Base-by-base conservation (phyloP, 2,113 vertebrate genomes). In the Rana temporaria region DNA sequence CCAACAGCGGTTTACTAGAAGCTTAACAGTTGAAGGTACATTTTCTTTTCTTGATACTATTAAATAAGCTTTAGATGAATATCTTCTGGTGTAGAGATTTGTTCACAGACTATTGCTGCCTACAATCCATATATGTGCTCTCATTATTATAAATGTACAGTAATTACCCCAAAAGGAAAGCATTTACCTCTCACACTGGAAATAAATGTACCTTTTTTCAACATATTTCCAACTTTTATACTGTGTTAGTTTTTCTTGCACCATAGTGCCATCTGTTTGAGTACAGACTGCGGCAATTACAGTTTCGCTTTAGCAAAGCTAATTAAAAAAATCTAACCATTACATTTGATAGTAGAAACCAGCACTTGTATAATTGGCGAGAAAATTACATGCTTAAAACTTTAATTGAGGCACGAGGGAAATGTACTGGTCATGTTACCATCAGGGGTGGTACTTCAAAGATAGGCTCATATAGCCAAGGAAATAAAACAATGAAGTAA, bases 311-410 rank as follows among this genome's bases (percentile, higher is more conserved):
- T 77, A 77, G 74, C 74, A 64, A 53, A 52, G 59, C 74, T 77
- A 77, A 77, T 77, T 65, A 77, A 77, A 77, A 67, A 77, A 64
- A 77, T 65, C 59, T 30, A 77, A 77, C 74, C 74, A 65, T 77
- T 48, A 64, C 74, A 77, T 77, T 75, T 53, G 74, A 64, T 77
- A 64, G 74, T 77, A 20, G 74, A 53, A 64, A 64, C 60, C 74
- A 18, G 38, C 74, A 63, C 59, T 76, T 62, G 73, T 76, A 59
- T 76, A 76, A 76, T 76, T 76, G 73, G 59, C 60, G 60, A 77
- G 74, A 77, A 77, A 77, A 77, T 63, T 63, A 77, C 74, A 77
- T 77, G 74, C 64, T 77, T 77, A 64, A 53, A 65, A 65, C 74
- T 64, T 77, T 77, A 64, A 77, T 77, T 77, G 34, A 77, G 38